These are phyloP conservation scores for Clivina fossor DNA, from an alignment of 2,888 invertebrate genomes.

Conservation along the genomic window DNA sequence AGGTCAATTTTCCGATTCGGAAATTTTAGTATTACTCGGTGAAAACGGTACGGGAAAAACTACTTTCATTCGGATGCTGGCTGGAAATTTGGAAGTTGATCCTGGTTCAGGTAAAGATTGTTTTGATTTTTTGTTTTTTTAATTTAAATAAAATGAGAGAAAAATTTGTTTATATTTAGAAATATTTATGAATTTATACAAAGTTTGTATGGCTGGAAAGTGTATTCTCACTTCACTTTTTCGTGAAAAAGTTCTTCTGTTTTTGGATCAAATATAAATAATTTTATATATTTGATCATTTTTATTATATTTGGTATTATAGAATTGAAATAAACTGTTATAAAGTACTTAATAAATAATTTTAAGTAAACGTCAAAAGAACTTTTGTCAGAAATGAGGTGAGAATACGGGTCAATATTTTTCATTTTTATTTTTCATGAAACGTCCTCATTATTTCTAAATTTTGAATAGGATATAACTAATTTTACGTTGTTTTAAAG, in stretches of 20 bases:
- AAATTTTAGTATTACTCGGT: conserved; percentile 93
- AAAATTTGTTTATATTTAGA: too few relatives aligned
- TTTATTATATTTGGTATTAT: too few relatives aligned
- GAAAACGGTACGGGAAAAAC: conserved; percentile 99
- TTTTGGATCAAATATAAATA: background rate
- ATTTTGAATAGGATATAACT: too few relatives aligned
- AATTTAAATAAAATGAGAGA: background rate
- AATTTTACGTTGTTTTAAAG: conserved; percentile 45
- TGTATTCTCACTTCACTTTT: too few relatives aligned
- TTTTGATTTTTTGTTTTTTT: background rate
- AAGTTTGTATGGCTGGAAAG: too few relatives aligned
- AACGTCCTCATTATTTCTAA: conserved; percentile 1
- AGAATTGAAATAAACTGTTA: too few relatives aligned
- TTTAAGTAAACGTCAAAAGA: too few relatives aligned
- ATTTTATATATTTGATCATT: conserved; percentile 26
- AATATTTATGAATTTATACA: too few relatives aligned
- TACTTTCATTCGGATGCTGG: conserved; percentile 97
- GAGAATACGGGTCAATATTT: too few relatives aligned
- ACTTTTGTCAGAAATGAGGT: too few relatives aligned
- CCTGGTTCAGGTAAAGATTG: conserved; percentile 62
- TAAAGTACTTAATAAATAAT: too few relatives aligned
- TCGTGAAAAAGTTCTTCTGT: too few relatives aligned
- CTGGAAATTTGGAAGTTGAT: conserved; percentile 93
- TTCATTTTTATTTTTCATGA: background rate
- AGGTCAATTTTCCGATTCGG: conserved; percentile 98